Percentiles rank a stretch among this genome's conserved stretches.
Evolutionary conservation across 2,888 invertebrate genomes (phyloP).

Genomic region (Bugula neritina): DNA sequence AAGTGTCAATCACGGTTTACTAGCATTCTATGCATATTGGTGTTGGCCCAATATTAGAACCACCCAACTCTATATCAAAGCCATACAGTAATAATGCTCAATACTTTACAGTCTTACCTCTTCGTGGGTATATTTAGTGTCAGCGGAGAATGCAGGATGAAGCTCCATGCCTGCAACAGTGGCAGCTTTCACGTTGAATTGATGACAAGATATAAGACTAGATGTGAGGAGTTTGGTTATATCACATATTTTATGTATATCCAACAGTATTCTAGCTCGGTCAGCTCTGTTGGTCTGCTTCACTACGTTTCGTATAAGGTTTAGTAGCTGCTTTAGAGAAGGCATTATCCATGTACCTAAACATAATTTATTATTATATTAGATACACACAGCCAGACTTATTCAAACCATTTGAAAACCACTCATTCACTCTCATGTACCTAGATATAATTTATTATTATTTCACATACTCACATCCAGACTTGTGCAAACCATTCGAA

Average conservation of each 20-base stretch:
- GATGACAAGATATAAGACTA: conserved; percentile 54
- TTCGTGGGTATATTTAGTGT: conserved; percentile 53
- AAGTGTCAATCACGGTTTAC: too few relatives aligned
- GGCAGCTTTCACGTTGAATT: conserved; percentile 42
- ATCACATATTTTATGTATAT: conserved; percentile 54
- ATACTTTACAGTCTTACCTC: too few relatives aligned
- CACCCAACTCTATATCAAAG: too few relatives aligned
- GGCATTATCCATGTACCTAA: conserved; percentile 54
- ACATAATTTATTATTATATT: too few relatives aligned
- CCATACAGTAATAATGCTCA: too few relatives aligned
- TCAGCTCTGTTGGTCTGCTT: conserved; percentile 54
- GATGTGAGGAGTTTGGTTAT: conserved; percentile 54
- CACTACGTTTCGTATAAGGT: conserved; percentile 53
- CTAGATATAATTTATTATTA: too few relatives aligned
- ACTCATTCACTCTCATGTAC: not conserved
- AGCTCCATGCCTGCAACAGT: conserved; percentile 35
- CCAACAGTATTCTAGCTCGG: conserved; percentile 53
- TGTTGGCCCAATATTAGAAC: too few relatives aligned
- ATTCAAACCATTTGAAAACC: not conserved
- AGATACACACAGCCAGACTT: too few relatives aligned
- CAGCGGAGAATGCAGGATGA: conserved; percentile 50
- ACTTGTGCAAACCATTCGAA: too few relatives aligned
- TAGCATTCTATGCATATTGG: too few relatives aligned
- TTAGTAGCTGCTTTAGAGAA: conserved; percentile 52
- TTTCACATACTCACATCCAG: too few relatives aligned